Base-by-base conservation (phyloP, 2,113 vertebrate species). In the Formicarius rufipectus region DNA sequence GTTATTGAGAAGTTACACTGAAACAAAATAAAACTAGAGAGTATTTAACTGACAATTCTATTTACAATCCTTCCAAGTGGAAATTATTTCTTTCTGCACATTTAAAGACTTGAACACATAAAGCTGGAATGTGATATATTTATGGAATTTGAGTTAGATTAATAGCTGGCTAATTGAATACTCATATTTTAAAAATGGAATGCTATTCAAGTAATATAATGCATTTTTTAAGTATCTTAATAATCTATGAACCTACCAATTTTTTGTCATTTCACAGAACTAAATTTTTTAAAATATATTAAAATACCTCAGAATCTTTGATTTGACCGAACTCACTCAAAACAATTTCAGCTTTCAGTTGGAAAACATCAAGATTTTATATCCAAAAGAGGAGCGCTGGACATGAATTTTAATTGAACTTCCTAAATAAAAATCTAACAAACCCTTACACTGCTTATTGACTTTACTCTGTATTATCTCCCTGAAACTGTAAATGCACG, bases 51-150 rank as follows among this genome's bases (percentile, higher is more conserved):
- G 53, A 84, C 58, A 79, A 62, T 30, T 89, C 50, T 80, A 95
- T 89, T 96, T 93, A 82, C 33, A 69, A 59, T 60, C 59, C 27
- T 95, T 92, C 78, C 68, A 95, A 94, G 11, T 56, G 3, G 64
- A 81, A 92, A 83, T 84, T 77, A 92, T 45, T 93, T 77, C 68
- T 50, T 44, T 81, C 27, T 1, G 25, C 44, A 74, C 40, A 88
- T 62, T 88, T 83, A 73, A 80, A 58, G n/a, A 53, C 33, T 50
- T 53, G 4, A 88, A 45, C 42, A 64, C 0, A 0, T 75, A 17
- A 85, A 77, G 67, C 24, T 52, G 22, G 72, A 88, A 56, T 30
- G 50, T 1, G 8, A 64, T 31, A 19, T 16, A 77, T 71, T 81
- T 28, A 53, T 13, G 22, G 52, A 86, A 88, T 40, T 20, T 66